These are phyloP conservation scores for Drosophila pruinosa DNA, from an alignment of 1,140 invertebrate genomes.

Conservation along the genomic window DNA sequence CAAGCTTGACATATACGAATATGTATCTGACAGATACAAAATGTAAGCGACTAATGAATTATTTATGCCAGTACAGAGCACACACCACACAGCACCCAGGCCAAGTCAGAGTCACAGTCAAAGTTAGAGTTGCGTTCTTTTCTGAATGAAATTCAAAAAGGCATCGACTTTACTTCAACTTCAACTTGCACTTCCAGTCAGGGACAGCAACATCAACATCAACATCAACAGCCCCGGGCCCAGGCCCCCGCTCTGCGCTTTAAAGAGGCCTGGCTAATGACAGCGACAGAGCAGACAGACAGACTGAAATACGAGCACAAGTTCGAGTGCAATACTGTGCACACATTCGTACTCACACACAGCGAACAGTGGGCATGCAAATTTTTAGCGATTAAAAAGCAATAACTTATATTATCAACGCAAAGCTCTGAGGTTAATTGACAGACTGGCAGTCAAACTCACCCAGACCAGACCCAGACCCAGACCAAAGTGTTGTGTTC, in stretches of 20 bases:
- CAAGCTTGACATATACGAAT: conserved; percentile 49
- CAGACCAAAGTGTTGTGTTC: conserved; percentile 24
- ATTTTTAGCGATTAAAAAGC: conserved; percentile 79
- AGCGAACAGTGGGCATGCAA: conserved; percentile 61
- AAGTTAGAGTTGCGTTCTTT: conserved; percentile 14
- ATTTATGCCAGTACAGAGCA: conserved; percentile 41
- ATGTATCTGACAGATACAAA: conserved; percentile 61
- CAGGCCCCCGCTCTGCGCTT: not conserved
- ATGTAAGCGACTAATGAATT: conserved; percentile 54
- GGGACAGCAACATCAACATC: not conserved
- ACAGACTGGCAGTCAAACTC: conserved; percentile 71
- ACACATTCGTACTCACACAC: conserved; percentile 1
- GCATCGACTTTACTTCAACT: conserved; percentile 33
- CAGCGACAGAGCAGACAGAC: conserved; percentile 19
- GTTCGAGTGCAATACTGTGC: conserved; percentile 25
- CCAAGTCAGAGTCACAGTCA: not conserved
- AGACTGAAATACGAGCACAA: conserved; percentile 69
- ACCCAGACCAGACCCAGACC: conserved; percentile 42
- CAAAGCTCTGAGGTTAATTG: conserved; percentile 77
- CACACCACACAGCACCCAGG: conserved; percentile 20
- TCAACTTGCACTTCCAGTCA: conserved; percentile 54
- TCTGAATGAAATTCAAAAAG: conserved; percentile 50
- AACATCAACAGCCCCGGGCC: not conserved
- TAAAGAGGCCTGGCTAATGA: conserved; percentile 47
- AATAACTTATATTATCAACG: conserved; percentile 78